A percentile compares a stretch with the other conserved stretches of the same genome.
phyloP scores from a whole-genome alignment of 2,113 vertebrate genomes.

The Pterophyllum scalare region DNA sequence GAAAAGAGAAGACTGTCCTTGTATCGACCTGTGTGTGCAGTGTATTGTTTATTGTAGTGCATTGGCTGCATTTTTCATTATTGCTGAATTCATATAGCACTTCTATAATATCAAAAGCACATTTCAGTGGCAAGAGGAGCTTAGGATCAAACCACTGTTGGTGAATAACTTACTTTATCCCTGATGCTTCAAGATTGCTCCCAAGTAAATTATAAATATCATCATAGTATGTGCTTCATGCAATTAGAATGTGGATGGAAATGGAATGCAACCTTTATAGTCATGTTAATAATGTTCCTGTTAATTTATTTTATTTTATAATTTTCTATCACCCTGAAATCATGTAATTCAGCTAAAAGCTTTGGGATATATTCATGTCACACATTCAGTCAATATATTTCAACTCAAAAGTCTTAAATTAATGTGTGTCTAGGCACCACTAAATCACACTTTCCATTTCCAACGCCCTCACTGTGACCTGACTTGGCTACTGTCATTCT shows the following conservation, averaged over 20 bases:
- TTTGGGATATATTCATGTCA: not conserved
- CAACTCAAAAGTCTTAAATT: not conserved
- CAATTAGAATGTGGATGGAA: not conserved
- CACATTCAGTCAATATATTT: not conserved
- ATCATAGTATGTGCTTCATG: not conserved
- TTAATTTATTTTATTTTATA: not conserved
- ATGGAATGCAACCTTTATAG: not conserved
- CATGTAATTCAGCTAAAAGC: not conserved
- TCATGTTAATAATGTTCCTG: not conserved
- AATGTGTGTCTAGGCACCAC: not conserved
- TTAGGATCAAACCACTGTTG: too few species aligned
- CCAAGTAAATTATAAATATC: not conserved
- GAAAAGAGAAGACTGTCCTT: too few species aligned
- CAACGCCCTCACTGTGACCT: not conserved
- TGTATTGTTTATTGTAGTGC: too few species aligned
- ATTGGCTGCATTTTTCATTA: too few species aligned
- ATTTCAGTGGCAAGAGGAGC: too few species aligned
- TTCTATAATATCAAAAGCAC: too few species aligned
- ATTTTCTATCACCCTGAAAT: not conserved
- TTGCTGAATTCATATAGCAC: too few species aligned
- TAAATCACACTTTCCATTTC: constrained; percentile 1
- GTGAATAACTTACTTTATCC: too few species aligned
- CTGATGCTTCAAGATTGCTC: too few species aligned
- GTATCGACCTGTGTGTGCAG: too few species aligned
- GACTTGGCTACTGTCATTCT: not conserved